These are phyloP conservation scores for Glossosoma conforme DNA, from an alignment of 1,140 invertebrate genomes.

Conservation along the genomic window DNA sequence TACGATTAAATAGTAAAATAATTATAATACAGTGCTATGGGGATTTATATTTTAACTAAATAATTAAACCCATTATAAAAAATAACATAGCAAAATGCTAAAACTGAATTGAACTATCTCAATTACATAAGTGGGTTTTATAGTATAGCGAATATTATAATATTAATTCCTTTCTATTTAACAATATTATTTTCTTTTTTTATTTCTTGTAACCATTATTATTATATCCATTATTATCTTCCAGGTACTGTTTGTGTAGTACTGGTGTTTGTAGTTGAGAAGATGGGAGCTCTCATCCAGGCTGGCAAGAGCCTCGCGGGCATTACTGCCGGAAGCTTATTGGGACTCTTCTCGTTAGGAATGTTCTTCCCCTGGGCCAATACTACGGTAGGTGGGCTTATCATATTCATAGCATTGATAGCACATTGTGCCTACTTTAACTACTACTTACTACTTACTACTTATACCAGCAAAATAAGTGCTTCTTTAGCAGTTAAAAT, in stretches of 20 bases:
- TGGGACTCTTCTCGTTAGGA: slow-evolving; percentile 73
- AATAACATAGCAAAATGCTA: too few species aligned
- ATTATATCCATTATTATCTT: slow-evolving; percentile 11
- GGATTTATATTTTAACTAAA: too few species aligned
- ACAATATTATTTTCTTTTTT: neutral
- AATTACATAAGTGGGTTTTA: neutral
- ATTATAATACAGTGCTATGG: too few species aligned
- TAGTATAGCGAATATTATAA: neutral
- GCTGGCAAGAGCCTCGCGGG: slow-evolving; percentile 61
- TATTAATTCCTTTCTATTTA: neutral
- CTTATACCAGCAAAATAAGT: too few species aligned
- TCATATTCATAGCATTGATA: slow-evolving; percentile 2
- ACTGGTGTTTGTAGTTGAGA: slow-evolving; percentile 64
- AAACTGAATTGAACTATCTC: too few species aligned
- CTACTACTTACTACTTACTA: too few species aligned
- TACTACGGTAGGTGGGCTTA: slow-evolving; percentile 49
- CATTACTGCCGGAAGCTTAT: slow-evolving; percentile 67
- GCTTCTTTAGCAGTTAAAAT: too few species aligned
- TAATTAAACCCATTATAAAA: too few species aligned
- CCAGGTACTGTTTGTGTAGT: slow-evolving; percentile 56
- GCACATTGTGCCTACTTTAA: too few species aligned
- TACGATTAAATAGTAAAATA: too few species aligned
- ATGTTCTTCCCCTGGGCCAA: slow-evolving; percentile 73
- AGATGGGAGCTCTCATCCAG: slow-evolving; percentile 64
- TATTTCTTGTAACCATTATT: neutral